Evolutionary conservation across 1,140 invertebrate species (phyloP).

Genomic region (Cyphomyrmex costatus): DNA sequence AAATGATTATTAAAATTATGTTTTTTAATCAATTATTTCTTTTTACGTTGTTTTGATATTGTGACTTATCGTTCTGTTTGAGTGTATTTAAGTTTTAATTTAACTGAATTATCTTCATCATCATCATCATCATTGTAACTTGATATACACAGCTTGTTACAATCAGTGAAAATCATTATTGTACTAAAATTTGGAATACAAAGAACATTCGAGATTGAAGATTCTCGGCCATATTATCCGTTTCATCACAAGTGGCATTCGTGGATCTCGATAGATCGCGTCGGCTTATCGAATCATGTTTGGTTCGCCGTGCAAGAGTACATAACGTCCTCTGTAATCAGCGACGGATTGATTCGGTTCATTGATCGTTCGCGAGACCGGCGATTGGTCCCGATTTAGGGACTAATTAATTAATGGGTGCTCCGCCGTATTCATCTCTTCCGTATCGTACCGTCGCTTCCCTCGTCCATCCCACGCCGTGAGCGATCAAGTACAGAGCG

Average conservation of each 20-base stretch:
- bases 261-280: conserved; percentile 9
- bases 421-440: conserved; percentile 64
- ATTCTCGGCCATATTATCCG: not conserved
- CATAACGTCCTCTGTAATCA: conserved; percentile 77
- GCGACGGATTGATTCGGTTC: conserved; percentile 76
- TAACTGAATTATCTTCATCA: too few species aligned
- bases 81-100: too few species aligned
- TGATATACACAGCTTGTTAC: too few species aligned
- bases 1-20: too few species aligned
- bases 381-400: conserved; percentile 78
- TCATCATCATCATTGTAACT: too few species aligned
- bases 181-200: too few species aligned
- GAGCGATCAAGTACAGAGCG: conserved; percentile 56
- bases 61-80: too few species aligned
- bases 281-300: conserved; percentile 28
- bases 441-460: conserved; percentile 37
- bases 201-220: not conserved
- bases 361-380: conserved; percentile 75
- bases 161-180: too few species aligned
- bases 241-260: conserved; percentile 13
- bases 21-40: too few species aligned
- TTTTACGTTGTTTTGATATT: too few species aligned
- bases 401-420: conserved; percentile 81
- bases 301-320: conserved; percentile 30
- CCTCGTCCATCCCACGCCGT: not conserved